Evolutionary conservation across 2,113 vertebrate genomes (phyloP).

Genomic region (Anguilla rostrata): DNA sequence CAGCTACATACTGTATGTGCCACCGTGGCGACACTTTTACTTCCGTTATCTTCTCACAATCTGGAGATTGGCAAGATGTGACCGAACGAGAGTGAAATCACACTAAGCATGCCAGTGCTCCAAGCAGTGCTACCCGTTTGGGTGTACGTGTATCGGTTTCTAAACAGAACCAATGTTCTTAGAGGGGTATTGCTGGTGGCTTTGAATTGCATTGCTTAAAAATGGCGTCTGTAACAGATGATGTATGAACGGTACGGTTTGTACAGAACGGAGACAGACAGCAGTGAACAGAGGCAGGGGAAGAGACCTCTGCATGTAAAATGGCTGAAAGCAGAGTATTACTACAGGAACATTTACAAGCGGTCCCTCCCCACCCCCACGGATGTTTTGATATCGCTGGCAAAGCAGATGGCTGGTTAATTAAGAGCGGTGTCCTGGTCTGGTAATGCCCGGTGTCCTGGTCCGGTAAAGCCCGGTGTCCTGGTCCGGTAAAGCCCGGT

Average conservation of each 20-base stretch:
- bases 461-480: no score
- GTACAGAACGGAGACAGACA: not conserved
- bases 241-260: not conserved
- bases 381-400: constrained; percentile 67
- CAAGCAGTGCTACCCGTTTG: not conserved
- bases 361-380: constrained; percentile 24
- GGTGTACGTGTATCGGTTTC: not conserved
- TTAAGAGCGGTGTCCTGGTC: constrained; percentile 65
- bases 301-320: not conserved
- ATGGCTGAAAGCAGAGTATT: constrained; percentile 42
- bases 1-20: no score
- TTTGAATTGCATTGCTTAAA: not conserved
- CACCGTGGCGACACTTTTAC: no score
- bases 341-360: constrained; percentile 53
- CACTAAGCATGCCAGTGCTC: not conserved
- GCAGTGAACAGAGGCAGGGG: not conserved
- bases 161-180: not conserved
- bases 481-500: no score
- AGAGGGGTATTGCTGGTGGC: not conserved
- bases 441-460: no score
- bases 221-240: not conserved
- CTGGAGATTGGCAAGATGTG: no score
- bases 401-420: constrained; percentile 79
- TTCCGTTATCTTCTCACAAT: no score
- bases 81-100: not conserved